Percentiles rank a stretch among this genome's conserved stretches.
Evolutionary conservation across 2,888 invertebrate genomes (phyloP).

Genomic region (Harpalus rubripes): DNA sequence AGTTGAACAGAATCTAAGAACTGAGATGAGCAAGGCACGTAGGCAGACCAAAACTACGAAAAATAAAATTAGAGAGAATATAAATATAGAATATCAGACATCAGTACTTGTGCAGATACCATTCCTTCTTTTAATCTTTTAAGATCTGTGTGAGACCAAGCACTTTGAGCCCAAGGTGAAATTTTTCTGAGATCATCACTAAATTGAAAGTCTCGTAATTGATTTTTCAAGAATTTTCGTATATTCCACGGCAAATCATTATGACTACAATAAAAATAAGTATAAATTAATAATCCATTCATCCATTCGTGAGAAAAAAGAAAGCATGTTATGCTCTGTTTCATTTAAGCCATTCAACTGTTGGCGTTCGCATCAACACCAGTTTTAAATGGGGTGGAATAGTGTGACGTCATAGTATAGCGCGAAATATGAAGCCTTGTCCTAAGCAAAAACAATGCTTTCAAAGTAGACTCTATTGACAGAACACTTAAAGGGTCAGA

Average conservation of each 20-base stretch:
- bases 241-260: slow-evolving; percentile 88
- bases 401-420: too few relatives aligned
- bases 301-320: too few relatives aligned
- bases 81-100: background rate
- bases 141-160: slow-evolving; percentile 90
- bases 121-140: slow-evolving; percentile 86
- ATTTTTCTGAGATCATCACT: slow-evolving; percentile 84
- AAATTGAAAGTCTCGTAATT: slow-evolving; percentile 82
- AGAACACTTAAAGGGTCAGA: too few relatives aligned
- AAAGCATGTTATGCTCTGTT: too few relatives aligned
- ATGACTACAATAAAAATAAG: slow-evolving; percentile 75
- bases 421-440: too few relatives aligned
- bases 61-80: background rate
- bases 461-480: too few relatives aligned
- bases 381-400: too few relatives aligned
- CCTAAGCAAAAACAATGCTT: too few relatives aligned
- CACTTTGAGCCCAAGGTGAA: slow-evolving; percentile 87
- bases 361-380: too few relatives aligned
- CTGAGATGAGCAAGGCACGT: slow-evolving; percentile 44
- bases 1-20: slow-evolving; percentile 36
- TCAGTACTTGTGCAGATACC: slow-evolving; percentile 85
- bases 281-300: too few relatives aligned
- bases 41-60: slow-evolving; percentile 29
- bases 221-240: slow-evolving; percentile 85
- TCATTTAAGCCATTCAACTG: too few relatives aligned